Conservation (phyloP, 2,888 invertebrate species). For the Drosophila sordidapex region DNA sequence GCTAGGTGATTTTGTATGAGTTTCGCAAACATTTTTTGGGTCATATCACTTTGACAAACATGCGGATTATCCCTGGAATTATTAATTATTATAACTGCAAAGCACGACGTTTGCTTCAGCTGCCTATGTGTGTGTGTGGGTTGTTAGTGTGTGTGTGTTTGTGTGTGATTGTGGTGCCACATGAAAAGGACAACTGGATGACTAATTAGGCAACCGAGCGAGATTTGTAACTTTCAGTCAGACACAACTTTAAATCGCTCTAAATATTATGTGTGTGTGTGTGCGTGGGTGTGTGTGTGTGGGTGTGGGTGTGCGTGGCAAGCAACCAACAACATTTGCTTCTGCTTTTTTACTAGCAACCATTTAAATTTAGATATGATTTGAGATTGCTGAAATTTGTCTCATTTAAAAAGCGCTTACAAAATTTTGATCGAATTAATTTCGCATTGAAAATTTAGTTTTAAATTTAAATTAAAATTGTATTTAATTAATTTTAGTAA, state of each 20-base stretch:
- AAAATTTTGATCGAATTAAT: neutral
- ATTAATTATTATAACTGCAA: constrained; percentile 78
- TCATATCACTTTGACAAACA: constrained; percentile 79
- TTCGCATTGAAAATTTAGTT: neutral
- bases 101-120: constrained; percentile 61
- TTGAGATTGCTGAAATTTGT: neutral
- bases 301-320: neutral
- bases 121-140: constrained; percentile 26
- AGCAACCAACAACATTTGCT: constrained; percentile 34
- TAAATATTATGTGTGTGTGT: neutral
- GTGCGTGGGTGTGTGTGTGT: neutral
- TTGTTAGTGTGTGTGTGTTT: constrained; percentile 3
- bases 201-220: constrained; percentile 51
- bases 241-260: constrained; percentile 18
- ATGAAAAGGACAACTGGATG: constrained; percentile 54
- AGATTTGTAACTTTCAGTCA: constrained; percentile 41
- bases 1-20: constrained; percentile 46
- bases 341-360: constrained; percentile 11
- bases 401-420: neutral
- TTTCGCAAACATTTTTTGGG: constrained; percentile 55
- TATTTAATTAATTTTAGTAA: neutral
- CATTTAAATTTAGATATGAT: constrained; percentile 3
- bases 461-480: neutral
- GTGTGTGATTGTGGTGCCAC: constrained; percentile 14
- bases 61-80: constrained; percentile 79